A percentile compares a stretch with the other conserved stretches of the same genome.
phyloP scores from a whole-genome alignment of 2,113 vertebrate species.

The Phalacrocorax brasilianus region DNA sequence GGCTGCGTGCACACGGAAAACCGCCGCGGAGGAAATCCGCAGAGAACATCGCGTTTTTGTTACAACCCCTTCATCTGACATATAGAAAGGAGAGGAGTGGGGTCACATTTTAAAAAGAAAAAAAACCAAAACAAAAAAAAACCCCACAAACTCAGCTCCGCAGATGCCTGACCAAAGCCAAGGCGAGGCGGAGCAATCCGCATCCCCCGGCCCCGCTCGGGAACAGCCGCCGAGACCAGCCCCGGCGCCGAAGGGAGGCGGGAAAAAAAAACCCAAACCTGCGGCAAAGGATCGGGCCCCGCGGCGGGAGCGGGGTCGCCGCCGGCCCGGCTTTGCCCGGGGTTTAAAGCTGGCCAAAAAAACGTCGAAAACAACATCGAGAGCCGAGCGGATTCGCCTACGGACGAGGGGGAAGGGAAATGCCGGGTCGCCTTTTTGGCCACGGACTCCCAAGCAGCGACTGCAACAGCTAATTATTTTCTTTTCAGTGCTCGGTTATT shows the following conservation, averaged over 20 bases:
- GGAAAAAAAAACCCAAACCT: rapidly evolving
- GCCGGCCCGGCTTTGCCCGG: background rate
- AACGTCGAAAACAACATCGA: background rate
- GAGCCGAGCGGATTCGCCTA: background rate
- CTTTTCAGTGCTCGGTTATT: constrained; percentile 25
- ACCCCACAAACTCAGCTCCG: background rate
- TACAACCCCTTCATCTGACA: background rate
- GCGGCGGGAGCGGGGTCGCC: background rate
- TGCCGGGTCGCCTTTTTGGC: constrained; percentile 11
- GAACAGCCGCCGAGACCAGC: background rate
- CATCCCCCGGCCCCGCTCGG: background rate
- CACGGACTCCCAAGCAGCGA: background rate
- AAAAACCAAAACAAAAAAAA: background rate
- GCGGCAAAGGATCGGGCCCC: background rate
- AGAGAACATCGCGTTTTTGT: background rate
- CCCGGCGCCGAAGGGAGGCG: background rate
- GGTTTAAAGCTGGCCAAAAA: background rate
- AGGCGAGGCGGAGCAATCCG: background rate
- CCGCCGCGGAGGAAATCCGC: background rate
- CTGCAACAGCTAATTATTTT: constrained; percentile 42
- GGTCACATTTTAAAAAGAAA: background rate
- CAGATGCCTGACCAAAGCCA: background rate
- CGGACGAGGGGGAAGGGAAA: background rate
- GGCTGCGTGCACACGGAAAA: background rate
- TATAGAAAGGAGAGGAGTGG: background rate